Conservation (phyloP, 2,888 invertebrate species). For the Podabrus alpinus region DNA sequence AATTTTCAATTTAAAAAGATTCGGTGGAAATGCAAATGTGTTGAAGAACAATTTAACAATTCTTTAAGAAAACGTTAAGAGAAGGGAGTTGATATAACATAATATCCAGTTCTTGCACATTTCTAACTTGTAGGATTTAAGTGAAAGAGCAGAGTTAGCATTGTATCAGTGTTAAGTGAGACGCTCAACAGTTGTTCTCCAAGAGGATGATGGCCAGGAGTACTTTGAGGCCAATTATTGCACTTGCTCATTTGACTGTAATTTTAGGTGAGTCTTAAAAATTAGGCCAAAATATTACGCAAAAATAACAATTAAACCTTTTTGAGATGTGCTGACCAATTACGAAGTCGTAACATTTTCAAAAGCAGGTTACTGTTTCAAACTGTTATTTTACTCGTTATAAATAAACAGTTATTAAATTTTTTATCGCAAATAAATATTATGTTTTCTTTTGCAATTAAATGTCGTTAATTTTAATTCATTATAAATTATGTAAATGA, state of each 20-base stretch:
- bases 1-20: not conserved
- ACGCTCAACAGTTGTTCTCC: constrained; percentile 39
- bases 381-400: not conserved
- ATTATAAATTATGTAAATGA: not conserved
- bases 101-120: constrained; percentile 41
- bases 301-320: not conserved
- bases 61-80: constrained; percentile 22
- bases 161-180: constrained; percentile 42
- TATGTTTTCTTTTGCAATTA: not conserved
- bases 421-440: not conserved
- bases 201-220: constrained; percentile 44
- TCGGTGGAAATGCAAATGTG: not conserved
- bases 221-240: constrained; percentile 37
- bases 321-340: not conserved
- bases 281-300: not conserved
- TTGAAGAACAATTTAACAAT: not conserved
- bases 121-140: constrained; percentile 45
- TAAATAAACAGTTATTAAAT: not conserved
- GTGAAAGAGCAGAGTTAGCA: constrained; percentile 50
- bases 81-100: constrained; percentile 38
- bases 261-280: constrained; percentile 38
- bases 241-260: constrained; percentile 24
- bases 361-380: not conserved
- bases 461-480: not conserved
- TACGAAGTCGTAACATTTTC: not conserved